phyloP scores from a whole-genome alignment of 1,140 invertebrate genomes.

The Caenorhabditis briggsae region DNA sequence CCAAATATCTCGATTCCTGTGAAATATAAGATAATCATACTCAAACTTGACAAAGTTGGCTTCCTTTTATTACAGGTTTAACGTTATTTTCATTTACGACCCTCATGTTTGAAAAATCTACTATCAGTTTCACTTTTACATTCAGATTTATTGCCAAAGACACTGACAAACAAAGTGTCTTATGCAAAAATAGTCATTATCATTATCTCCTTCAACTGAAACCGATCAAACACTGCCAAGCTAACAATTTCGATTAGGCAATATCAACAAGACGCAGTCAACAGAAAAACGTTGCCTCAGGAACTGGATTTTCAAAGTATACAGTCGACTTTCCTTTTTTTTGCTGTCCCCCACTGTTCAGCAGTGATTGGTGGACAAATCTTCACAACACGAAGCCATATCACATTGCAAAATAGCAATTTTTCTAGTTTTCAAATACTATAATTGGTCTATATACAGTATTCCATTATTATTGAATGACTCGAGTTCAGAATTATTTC shows the following conservation, averaged over 20 bases:
- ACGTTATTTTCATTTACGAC: no score
- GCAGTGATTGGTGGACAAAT: constrained; percentile 16
- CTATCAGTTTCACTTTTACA: background rate
- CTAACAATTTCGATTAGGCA: constrained; percentile 46
- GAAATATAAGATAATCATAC: no score
- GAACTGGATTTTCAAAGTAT: constrained; percentile 54
- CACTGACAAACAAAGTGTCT: background rate
- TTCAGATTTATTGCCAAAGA: background rate
- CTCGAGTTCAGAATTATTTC: no score
- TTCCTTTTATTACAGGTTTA: no score
- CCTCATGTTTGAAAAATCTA: no score
- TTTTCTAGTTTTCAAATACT: background rate
- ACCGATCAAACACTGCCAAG: constrained; percentile 34
- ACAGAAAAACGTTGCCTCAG: constrained; percentile 38
- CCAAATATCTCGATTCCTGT: no score
- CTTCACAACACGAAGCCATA: constrained; percentile 8
- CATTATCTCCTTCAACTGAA: constrained; percentile 3
- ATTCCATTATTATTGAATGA: background rate
- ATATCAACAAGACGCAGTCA: constrained; percentile 48
- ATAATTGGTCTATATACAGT: background rate
- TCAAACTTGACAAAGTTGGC: no score
- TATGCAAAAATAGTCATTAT: constrained; percentile 47
- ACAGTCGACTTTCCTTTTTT: constrained; percentile 49
- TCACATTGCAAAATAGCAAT: constrained; percentile 2
- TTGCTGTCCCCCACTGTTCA: background rate